Percentiles rank a stretch among this genome's conserved stretches.
phyloP scores from a whole-genome alignment of 2,113 vertebrate species.

The Cettia cetti region DNA sequence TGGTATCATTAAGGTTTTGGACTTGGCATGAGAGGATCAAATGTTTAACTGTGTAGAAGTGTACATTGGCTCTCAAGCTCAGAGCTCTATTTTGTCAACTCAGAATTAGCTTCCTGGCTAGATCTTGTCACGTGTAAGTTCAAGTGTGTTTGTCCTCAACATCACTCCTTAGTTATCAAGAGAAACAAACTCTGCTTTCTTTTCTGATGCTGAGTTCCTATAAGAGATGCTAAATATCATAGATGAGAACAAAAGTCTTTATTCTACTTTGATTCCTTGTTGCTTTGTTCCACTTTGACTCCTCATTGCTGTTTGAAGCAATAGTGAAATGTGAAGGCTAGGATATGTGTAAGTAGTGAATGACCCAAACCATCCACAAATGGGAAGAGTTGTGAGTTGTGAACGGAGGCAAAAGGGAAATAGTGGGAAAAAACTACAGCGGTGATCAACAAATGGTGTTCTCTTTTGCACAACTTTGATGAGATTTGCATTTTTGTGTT shows the following conservation, averaged over 20 bases:
- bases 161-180: neutral
- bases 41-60: neutral
- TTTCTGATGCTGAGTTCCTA: neutral
- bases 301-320: neutral
- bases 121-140: neutral
- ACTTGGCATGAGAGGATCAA: neutral
- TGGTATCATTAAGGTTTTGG: neutral
- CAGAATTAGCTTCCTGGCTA: fast-evolving
- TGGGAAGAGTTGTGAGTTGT: neutral
- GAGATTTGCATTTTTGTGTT: neutral
- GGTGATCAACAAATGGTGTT: neutral
- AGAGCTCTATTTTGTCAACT: neutral
- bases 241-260: neutral
- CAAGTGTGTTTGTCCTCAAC: neutral
- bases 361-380: neutral
- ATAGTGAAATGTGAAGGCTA: neutral
- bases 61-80: neutral
- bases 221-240: neutral
- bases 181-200: neutral
- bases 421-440: neutral
- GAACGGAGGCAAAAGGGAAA: neutral
- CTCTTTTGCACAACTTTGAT: neutral
- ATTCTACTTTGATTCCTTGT: fast-evolving
- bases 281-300: neutral
- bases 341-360: neutral